Evolutionary conservation across 2,888 invertebrate genomes (phyloP).

Genomic region (Charanyca ferruginea): DNA sequence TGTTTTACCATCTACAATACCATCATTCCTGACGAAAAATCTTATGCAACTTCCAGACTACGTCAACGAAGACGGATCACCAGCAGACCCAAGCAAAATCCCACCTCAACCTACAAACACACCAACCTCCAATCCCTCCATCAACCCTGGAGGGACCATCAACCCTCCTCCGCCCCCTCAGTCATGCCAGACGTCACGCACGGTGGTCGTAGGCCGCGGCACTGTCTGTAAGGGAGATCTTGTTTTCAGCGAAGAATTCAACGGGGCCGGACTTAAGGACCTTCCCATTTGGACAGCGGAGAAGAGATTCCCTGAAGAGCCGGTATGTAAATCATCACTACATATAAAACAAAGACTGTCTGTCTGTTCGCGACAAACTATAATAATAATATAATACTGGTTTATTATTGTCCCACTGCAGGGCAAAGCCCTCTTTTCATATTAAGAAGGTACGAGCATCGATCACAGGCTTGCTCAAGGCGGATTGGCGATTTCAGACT

Average conservation of each 20-base stretch:
- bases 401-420: no score
- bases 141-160: conserved; percentile 30
- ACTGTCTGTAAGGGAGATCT: conserved; percentile 88
- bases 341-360: no score
- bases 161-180: conserved; percentile 35
- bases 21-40: no score
- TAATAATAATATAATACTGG: no score
- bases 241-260: conserved; percentile 92
- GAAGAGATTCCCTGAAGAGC: conserved; percentile 90
- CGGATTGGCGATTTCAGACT: no score
- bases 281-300: conserved; percentile 88
- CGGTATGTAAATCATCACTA: conserved; percentile 85
- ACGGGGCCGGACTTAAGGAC: conserved; percentile 72
- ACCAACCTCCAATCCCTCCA: conserved; percentile 33
- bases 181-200: conserved; percentile 72
- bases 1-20: no score
- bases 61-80: conserved; percentile 79
- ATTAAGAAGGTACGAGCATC: no score
- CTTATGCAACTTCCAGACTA: conserved; percentile 73
- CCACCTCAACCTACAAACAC: conserved; percentile 38
- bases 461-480: no score
- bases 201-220: conserved; percentile 72
- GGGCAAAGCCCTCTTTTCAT: no score
- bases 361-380: no score
- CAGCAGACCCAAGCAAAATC: conserved; percentile 62